A percentile compares a stretch with the other conserved stretches of the same genome.
These are phyloP conservation scores for Sminthurides aquaticus DNA, from an alignment of 2,888 invertebrate species.

Conservation along the genomic window DNA sequence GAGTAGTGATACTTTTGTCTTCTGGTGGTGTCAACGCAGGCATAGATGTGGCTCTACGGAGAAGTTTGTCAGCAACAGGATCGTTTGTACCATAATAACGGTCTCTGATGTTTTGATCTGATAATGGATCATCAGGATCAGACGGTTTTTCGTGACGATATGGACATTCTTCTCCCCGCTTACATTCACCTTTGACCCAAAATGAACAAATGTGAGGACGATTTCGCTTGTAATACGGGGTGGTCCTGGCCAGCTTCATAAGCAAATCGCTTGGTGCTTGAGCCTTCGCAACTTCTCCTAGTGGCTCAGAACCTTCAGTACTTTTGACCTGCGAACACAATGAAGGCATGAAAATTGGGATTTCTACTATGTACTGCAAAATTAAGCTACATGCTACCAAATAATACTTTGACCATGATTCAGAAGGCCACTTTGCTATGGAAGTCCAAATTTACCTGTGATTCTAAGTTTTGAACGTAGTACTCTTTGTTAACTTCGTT, in stretches of 20 bases:
- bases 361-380: no score
- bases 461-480: slow-evolving; percentile 84
- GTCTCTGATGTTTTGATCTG: slow-evolving; percentile 92
- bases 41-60: slow-evolving; percentile 83
- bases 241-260: slow-evolving; percentile 78
- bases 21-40: slow-evolving; percentile 93
- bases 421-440: background rate
- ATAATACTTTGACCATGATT: background rate
- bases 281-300: slow-evolving; percentile 51
- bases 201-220: slow-evolving; percentile 93
- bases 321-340: slow-evolving; percentile 16
- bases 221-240: slow-evolving; percentile 91
- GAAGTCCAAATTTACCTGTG: slow-evolving; percentile 53
- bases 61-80: slow-evolving; percentile 88
- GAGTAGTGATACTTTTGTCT: slow-evolving; percentile 88
- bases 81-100: slow-evolving; percentile 90
- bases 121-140: slow-evolving; percentile 91
- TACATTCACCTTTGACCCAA: slow-evolving; percentile 97
- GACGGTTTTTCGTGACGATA: slow-evolving; percentile 93
- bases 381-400: no score
- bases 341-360: no score
- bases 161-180: slow-evolving; percentile 92
- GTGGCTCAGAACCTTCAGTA: slow-evolving; percentile 28
- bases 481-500: slow-evolving; percentile 93
- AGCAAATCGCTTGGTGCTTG: slow-evolving; percentile 74